Evolutionary conservation across 1,140 invertebrate genomes (phyloP), one percentile per base, ranked within the genome.

Genomic region (Pogonomyrmex californicus): DNA sequence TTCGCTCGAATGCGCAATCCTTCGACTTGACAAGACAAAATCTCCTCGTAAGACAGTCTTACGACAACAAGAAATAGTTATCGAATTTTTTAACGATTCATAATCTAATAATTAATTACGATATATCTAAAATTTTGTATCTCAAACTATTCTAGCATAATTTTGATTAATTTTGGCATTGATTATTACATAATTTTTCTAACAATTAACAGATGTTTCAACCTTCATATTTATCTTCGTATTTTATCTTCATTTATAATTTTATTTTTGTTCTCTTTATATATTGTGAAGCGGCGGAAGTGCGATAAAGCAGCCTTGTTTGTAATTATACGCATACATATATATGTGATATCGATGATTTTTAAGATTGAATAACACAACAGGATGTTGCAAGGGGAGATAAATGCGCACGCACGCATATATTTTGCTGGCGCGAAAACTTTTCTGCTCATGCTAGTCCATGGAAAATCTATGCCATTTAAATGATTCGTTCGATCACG

Each of bases 291-390:
- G 9, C n/a, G 17, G 23, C 38, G 38, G 60, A 60, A 83, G 10
- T n/a, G 10, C 12, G 41, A 73, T n/a, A 75, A 60, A 83, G 54
- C 12, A 83, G 54, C 12, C 12, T 4, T 12, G 14, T 44, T 56
- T 58, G 56, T 62, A 75, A 83, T 83, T 83, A 62, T 23, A 30
- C 54, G 41, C 38, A 10, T 33, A 70, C n/a, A 23, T 23, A 23
- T 23, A 23, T 23, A 23, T 23, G 23, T 83, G 79, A 73, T 83
- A 83, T 44, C n/a, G 23, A 38, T 44, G n/a, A 75, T 49, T 73
- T 83, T 62, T 60, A 83, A 49, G 30, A 83, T 62, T 23, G 36
- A 23, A 14, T 73, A 82, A 75, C 7, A 83, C 7, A 83, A 75
- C 54, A 60, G 68, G 68, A 83, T 23, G 54, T 33, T 36, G 10